Percentiles rank a stretch among this genome's conserved stretches.
Evolutionary conservation across 1,140 invertebrate species (phyloP).

Genomic region (Dendroctonus ponderosae): DNA sequence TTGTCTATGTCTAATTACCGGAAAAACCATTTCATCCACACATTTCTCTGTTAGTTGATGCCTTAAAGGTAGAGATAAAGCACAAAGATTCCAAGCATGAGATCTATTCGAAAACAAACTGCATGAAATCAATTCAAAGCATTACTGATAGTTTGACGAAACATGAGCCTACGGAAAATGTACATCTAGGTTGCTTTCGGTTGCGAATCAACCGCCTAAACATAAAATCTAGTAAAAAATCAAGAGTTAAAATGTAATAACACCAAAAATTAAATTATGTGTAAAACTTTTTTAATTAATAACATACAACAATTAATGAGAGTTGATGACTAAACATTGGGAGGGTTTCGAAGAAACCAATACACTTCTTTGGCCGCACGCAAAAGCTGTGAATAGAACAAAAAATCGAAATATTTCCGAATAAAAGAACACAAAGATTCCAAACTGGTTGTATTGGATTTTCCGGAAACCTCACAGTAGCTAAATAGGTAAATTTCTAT

Average conservation of each 20-base stretch:
- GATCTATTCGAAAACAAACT: conserved; percentile 15
- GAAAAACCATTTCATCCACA: background rate
- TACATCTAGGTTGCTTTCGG: conserved; percentile 16
- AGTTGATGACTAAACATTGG: no score
- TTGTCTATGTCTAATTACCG: background rate
- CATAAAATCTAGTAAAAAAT: conserved; percentile 32
- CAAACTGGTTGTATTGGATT: background rate
- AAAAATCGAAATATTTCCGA: background rate
- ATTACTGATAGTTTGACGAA: background rate
- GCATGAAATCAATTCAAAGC: background rate
- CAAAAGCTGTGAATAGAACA: background rate
- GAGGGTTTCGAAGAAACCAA: conserved; percentile 27
- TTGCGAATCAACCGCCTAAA: conserved; percentile 18
- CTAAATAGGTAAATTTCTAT: conserved; percentile 20
- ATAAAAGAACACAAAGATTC: background rate
- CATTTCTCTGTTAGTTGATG: background rate
- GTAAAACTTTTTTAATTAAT: conserved; percentile 36
- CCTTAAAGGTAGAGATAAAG: conserved; percentile 15
- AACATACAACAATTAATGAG: conserved; percentile 35
- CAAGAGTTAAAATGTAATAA: conserved; percentile 37
- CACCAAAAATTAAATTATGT: conserved; percentile 37
- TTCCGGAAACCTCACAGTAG: background rate
- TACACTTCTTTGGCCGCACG: background rate
- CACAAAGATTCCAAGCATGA: conserved; percentile 15
- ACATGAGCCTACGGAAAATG: conserved; percentile 16